Conservation (phyloP, 30 jellyfish, hydroid and myxozoan genomes). For the Aurelia aurita region DNA sequence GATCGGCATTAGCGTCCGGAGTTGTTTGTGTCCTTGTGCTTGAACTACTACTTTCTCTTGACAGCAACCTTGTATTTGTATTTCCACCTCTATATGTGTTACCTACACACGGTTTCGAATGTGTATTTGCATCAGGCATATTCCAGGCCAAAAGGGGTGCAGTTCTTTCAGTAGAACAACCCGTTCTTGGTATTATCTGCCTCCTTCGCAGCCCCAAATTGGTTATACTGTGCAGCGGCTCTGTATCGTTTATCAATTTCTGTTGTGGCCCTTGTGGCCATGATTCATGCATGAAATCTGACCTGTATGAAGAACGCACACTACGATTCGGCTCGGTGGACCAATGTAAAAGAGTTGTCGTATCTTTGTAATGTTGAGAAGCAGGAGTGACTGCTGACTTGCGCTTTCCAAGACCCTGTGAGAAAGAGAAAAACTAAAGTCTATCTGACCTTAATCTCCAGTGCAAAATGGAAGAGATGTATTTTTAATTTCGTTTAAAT, state of each 20-base stretch:
- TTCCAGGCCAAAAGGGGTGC: conserved; percentile 92
- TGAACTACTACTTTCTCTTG: conserved; percentile 13
- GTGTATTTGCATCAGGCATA: conserved; percentile 43
- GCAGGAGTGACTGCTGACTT: conserved; percentile 51
- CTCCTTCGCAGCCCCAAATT: conserved; percentile 53
- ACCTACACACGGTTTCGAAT: conserved; percentile 85
- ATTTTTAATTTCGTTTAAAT: too few species aligned
- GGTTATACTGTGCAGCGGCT: conserved; percentile 78
- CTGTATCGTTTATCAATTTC: conserved; percentile 43
- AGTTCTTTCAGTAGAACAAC: conserved; percentile 7
- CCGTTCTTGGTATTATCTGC: conserved; percentile 2
- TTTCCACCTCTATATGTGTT: conserved; percentile 10
- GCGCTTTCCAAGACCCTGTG: conserved; percentile 88
- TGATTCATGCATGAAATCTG: conserved; percentile 29
- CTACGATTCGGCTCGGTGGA: conserved; percentile 53
- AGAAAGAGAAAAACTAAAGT: too few species aligned
- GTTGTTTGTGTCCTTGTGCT: conserved; percentile 15
- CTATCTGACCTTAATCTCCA: too few species aligned
- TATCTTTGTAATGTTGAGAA: conserved; percentile 75
- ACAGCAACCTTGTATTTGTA: background rate
- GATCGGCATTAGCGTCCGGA: background rate
- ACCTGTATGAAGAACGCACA: conserved; percentile 28
- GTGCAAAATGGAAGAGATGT: too few species aligned
- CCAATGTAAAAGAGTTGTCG: conserved; percentile 73
- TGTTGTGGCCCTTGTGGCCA: conserved; percentile 50